These are phyloP conservation scores for Procavia capensis DNA, from an alignment of 2,113 vertebrate genomes.

Conservation along the genomic window DNA sequence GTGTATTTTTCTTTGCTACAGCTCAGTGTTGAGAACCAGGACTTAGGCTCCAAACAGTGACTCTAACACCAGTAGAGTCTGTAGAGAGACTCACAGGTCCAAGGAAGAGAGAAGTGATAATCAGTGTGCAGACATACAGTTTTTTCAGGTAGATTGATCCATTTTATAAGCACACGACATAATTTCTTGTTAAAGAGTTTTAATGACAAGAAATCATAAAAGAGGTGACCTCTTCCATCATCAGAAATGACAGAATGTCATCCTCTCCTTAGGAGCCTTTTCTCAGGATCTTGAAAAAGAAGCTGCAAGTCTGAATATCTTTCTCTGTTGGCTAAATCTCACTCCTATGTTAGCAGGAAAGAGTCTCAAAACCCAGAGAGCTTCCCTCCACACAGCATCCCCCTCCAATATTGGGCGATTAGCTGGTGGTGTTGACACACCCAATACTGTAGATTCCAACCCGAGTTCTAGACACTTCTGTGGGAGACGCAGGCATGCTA, in stretches of 20 bases:
- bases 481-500: neutral
- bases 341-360: neutral
- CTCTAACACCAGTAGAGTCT: neutral
- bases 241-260: neutral
- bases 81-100: neutral
- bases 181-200: neutral
- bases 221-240: neutral
- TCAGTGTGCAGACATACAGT: neutral
- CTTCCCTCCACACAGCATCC: neutral
- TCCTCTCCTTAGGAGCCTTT: neutral
- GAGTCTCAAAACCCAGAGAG: neutral
- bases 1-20: neutral
- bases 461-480: neutral
- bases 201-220: neutral
- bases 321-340: neutral
- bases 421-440: neutral
- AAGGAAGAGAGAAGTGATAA: neutral
- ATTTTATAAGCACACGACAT: neutral
- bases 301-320: neutral
- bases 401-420: neutral
- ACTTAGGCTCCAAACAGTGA: neutral
- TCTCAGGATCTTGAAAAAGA: neutral
- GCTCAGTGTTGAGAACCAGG: constrained; percentile 47
- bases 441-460: neutral
- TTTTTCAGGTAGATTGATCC: neutral